phyloP scores from a whole-genome alignment of 2,888 invertebrate genomes.

The Leptinotarsa rubiginosa region DNA sequence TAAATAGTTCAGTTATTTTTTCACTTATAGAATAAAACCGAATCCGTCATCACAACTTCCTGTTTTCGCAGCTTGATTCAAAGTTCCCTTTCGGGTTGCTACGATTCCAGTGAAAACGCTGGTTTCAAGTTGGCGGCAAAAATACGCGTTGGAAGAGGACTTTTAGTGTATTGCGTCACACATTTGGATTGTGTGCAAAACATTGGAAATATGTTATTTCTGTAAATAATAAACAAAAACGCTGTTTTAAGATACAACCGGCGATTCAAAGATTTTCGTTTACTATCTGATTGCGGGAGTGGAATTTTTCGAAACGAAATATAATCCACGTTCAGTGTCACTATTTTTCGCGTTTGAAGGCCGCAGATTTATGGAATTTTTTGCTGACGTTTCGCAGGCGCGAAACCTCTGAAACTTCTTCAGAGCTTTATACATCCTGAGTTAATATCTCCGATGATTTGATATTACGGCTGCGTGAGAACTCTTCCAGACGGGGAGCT shows the following conservation, averaged over 20 bases:
- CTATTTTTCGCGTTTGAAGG: no score
- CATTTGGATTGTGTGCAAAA: constrained; percentile 29
- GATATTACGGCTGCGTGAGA: no score
- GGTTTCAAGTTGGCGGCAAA: constrained; percentile 19
- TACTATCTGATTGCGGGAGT: neutral
- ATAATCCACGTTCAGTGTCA: no score
- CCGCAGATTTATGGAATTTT: no score
- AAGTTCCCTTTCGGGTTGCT: neutral
- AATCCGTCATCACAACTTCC: constrained; percentile 25
- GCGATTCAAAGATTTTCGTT: neutral
- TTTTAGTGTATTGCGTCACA: constrained; percentile 26
- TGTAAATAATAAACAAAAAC: constrained; percentile 31
- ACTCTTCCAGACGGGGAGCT: no score
- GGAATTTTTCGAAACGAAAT: neutral
- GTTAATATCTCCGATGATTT: no score
- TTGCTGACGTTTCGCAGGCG: no score
- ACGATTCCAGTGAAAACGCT: neutral
- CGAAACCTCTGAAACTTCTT: no score
- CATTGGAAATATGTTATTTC: constrained; percentile 27
- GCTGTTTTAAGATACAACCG: neutral
- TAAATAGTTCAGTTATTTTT: constrained; percentile 17
- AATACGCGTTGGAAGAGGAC: constrained; percentile 1
- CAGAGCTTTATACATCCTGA: no score
- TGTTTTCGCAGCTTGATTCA: constrained; percentile 27
- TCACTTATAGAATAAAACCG: constrained; percentile 5